phyloP scores from a whole-genome alignment of 2,797 vertebrate genomes.

The Arctocebus calabarensis region DNA sequence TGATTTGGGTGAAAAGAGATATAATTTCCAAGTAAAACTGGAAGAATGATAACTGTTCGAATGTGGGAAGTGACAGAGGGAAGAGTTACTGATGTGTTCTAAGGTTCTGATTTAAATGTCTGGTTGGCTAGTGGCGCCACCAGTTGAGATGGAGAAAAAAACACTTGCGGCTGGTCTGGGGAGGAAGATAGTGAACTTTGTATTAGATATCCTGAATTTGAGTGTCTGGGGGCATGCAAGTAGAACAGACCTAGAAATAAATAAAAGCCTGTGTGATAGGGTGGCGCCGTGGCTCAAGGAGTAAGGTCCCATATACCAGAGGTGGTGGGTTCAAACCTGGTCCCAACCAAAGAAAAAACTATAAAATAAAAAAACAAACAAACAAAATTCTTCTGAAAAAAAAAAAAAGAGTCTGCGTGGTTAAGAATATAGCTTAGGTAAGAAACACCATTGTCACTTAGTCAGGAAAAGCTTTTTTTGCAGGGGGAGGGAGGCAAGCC shows the following conservation, averaged over 20 bases:
- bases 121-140: background rate
- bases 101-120: background rate
- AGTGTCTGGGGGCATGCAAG: background rate
- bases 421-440: background rate
- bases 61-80: background rate
- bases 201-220: background rate
- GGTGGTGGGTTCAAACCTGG: too few species aligned
- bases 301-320: too few species aligned
- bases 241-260: background rate
- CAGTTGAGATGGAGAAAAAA: background rate
- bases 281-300: too few species aligned
- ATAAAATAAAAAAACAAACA: too few species aligned
- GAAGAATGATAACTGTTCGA: background rate
- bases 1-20: background rate
- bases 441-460: background rate
- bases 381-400: too few species aligned
- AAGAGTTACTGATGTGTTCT: background rate
- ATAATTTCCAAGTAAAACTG: background rate
- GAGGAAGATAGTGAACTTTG: background rate
- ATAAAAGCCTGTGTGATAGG: background rate
- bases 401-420: background rate
- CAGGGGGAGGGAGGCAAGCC: background rate
- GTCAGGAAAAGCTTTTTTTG: background rate
- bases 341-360: too few species aligned
- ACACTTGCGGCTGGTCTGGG: background rate